These are phyloP conservation scores for Aselliscus stoliczkanus DNA, from an alignment of 2,797 vertebrate species.

Conservation along the genomic window DNA sequence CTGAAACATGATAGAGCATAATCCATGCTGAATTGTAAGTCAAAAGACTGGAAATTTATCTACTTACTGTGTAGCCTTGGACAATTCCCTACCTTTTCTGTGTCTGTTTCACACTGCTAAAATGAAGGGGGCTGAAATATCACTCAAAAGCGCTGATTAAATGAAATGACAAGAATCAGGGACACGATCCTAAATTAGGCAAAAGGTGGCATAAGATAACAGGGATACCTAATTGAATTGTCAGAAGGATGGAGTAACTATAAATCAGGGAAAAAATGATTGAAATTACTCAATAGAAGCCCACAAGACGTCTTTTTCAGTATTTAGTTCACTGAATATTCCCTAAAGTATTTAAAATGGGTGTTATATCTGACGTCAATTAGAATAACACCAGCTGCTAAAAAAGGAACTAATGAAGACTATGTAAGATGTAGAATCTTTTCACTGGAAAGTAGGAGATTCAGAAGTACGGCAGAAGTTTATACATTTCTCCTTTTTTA, in stretches of 20 bases:
- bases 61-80: not conserved
- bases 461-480: not conserved
- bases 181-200: not conserved
- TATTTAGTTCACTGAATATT: slow-evolving; percentile 3
- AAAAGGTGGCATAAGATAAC: not conserved
- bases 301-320: not conserved
- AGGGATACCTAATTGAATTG: not conserved
- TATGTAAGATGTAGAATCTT: not conserved
- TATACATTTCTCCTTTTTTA: not conserved
- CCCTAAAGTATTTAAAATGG: not conserved
- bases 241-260: not conserved
- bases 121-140: not conserved
- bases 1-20: not conserved
- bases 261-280: not conserved
- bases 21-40: not conserved
- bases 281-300: not conserved
- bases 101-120: not conserved
- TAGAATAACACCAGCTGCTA: not conserved
- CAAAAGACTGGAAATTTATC: not conserved
- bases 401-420: slow-evolving; percentile 6
- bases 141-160: slow-evolving; percentile 18
- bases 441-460: not conserved
- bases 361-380: not conserved
- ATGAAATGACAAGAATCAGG: not conserved
- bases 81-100: not conserved